Base-by-base conservation (phyloP, 2,888 invertebrate species). In the Mythimna albipuncta region DNA sequence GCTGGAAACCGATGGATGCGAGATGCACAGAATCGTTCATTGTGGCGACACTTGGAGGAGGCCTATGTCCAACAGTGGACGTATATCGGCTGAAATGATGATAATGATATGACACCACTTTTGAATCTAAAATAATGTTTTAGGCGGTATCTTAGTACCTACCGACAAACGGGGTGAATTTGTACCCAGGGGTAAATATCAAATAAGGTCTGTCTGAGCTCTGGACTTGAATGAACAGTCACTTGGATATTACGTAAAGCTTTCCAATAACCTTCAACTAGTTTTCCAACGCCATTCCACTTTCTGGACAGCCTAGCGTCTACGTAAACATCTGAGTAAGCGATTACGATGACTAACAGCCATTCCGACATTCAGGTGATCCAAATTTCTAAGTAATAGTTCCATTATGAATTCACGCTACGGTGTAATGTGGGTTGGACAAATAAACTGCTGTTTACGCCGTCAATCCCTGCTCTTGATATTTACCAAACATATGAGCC, bases 371-470 rank as follows among this genome's bases (percentile, higher is more conserved):
- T 75, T 72, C 62, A 79, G 84, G 84, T 72, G 75, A 84, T 69
- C 86, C 74, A 81, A 77, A 84, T 84, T 82, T 84, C 77, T 77
- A 68, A 78, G 66, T 82, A 77, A 78, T 69, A 76, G 62, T 72
- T 73, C 73, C 64, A 77, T 86, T 82, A 80, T 32, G 64, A 76
- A 80, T 84, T 86, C 80, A 78, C 57, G 74, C 63, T 74, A 76
- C 70, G 70, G 26, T 74, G 59, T 75, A 62, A 80, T 79, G 81
- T 87, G 73, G 83, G 79, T 79, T 79, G 71, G 61, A 71, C 76
- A 86, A 87, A 87, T 79, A 87, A 72, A 80, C 65, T 71, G 57
- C 59, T 79, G 75, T 82, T 82, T 85, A 77, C 67, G 62, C 78
- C 78, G 73, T 82, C 86, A 86, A 81, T 79, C 74, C 69, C 64